Conservation (phyloP, 2,888 invertebrate species). For the Epinotia brunnichana region DNA sequence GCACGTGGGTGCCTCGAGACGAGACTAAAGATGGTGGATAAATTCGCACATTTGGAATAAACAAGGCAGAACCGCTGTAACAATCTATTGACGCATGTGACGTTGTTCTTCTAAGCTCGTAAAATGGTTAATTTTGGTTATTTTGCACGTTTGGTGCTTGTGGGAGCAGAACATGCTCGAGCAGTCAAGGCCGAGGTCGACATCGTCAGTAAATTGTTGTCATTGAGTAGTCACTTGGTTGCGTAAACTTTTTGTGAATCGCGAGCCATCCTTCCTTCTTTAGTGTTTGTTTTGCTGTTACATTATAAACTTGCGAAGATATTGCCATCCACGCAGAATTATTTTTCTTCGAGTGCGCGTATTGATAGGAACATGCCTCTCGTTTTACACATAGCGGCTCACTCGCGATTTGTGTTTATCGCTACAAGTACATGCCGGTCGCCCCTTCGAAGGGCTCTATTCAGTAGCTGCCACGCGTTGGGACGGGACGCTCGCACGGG, state of each 20-base stretch:
- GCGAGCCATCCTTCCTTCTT: conserved; percentile 31
- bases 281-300: conserved; percentile 21
- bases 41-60: conserved; percentile 25
- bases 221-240: conserved; percentile 59
- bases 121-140: conserved; percentile 61
- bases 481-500: too few relatives aligned
- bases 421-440: too few relatives aligned
- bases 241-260: conserved; percentile 58
- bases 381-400: too few relatives aligned
- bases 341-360: neutral
- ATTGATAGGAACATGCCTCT: neutral
- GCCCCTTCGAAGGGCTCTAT: too few relatives aligned
- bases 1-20: conserved; percentile 67
- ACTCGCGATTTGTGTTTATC: too few relatives aligned
- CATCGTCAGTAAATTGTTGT: conserved; percentile 66
- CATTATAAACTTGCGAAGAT: conserved; percentile 16
- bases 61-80: neutral
- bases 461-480: too few relatives aligned
- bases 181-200: conserved; percentile 75
- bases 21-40: conserved; percentile 47
- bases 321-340: neutral
- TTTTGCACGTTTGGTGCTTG: conserved; percentile 65
- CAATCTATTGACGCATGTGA: conserved; percentile 46
- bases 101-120: conserved; percentile 13
- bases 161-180: conserved; percentile 60